Conservation (phyloP, 23 tunicate genomes). For the Clavelina lepadiformis region DNA sequence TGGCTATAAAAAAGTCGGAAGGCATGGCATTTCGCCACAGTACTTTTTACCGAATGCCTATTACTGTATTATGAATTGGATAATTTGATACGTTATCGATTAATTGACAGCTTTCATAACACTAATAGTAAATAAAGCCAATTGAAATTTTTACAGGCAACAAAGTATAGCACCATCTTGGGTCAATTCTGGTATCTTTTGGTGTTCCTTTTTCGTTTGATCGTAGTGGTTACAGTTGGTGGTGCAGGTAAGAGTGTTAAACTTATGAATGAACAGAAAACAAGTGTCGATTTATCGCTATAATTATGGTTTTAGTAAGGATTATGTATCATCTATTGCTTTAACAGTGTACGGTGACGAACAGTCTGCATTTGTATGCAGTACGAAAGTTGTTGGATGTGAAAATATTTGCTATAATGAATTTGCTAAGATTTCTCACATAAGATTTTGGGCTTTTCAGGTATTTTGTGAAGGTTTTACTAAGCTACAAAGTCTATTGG, state of each 20-base stretch:
- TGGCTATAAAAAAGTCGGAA: no score
- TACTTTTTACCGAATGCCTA: no score
- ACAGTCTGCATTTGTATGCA: slow-evolving; percentile 75
- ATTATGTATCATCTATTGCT: no score
- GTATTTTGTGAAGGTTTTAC: slow-evolving; percentile 18
- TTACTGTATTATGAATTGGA: neutral
- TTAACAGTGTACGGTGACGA: slow-evolving; percentile 79
- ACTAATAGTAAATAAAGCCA: no score
- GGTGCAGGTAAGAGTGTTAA: slow-evolving; percentile 52
- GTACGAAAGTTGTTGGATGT: slow-evolving; percentile 52
- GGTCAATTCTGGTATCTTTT: slow-evolving; percentile 47
- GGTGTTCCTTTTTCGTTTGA: slow-evolving; percentile 48
- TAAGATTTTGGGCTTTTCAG: slow-evolving; percentile 82
- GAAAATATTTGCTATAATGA: slow-evolving; percentile 61
- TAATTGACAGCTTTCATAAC: no score
- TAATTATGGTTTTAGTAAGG: neutral
- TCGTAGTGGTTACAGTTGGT: slow-evolving; percentile 55
- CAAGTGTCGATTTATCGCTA: neutral
- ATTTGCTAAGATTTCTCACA: slow-evolving; percentile 74
- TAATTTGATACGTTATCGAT: neutral
- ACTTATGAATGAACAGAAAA: no score
- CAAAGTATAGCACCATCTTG: slow-evolving; percentile 37
- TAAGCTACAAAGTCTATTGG: neutral
- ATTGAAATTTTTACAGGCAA: slow-evolving; percentile 15
- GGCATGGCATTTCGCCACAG: no score